Evolutionary conservation across 1,140 invertebrate species (phyloP).

Genomic region (Mycetomoellerius zeteki): DNA sequence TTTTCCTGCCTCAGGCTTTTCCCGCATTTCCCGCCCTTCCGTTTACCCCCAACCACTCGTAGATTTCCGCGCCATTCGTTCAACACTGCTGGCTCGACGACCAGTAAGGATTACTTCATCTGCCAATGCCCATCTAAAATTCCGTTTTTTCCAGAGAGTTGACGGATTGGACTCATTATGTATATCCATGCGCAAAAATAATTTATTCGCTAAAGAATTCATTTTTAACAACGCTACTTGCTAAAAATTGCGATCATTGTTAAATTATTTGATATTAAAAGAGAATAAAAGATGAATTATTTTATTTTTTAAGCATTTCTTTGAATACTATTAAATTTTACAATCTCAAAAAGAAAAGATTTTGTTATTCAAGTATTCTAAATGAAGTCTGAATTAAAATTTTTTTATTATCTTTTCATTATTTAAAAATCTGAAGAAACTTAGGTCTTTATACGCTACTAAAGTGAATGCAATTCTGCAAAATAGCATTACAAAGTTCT

Average conservation of each 20-base stretch:
- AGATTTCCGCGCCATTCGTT: slow-evolving; percentile 55
- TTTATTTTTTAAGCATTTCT: not conserved
- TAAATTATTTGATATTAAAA: not conserved
- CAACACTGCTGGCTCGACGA: not conserved
- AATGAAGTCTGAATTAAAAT: not conserved
- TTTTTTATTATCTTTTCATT: not conserved
- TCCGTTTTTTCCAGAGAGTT: slow-evolving; percentile 29
- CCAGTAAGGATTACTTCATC: slow-evolving; percentile 56
- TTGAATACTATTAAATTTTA: not conserved
- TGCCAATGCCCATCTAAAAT: slow-evolving; percentile 41
- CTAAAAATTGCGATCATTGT: not conserved
- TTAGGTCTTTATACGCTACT: not conserved
- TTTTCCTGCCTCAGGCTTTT: slow-evolving; percentile 38
- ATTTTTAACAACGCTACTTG: not conserved
- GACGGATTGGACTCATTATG: slow-evolving; percentile 32
- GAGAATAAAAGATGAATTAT: not conserved
- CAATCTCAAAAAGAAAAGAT: not conserved
- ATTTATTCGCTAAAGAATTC: not conserved
- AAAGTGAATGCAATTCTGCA: slow-evolving; percentile 13
- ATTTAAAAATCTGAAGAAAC: not conserved
- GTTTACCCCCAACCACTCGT: not conserved
- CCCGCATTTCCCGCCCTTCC: slow-evolving; percentile 31
- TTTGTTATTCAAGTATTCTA: not conserved
- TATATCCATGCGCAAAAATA: slow-evolving; percentile 25
- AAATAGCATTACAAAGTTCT: slow-evolving; percentile 44